Evolutionary conservation across 2,888 invertebrate species (phyloP).

Genomic region (Amitus sp.): DNA sequence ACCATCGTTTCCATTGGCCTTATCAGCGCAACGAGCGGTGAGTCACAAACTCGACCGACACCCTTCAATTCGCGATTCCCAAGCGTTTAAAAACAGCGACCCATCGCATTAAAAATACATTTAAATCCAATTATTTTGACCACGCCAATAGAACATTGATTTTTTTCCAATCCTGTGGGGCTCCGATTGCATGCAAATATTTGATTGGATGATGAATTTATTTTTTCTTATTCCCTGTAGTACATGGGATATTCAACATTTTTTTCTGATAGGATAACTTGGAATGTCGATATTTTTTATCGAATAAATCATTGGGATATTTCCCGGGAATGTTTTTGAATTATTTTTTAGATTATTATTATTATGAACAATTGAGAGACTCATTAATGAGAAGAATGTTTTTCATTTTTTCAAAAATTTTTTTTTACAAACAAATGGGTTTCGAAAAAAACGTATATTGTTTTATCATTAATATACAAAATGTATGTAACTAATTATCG

Average conservation of each 20-base stretch:
- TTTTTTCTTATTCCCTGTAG: not conserved
- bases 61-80: not conserved
- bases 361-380: too few species aligned
- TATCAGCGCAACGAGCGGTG: constrained; percentile 24
- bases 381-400: too few species aligned
- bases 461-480: too few species aligned
- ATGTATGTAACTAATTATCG: too few species aligned
- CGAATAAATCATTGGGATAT: too few species aligned
- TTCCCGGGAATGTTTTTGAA: too few species aligned
- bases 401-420: too few species aligned
- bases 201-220: not conserved
- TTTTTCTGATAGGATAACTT: not conserved
- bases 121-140: not conserved
- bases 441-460: too few species aligned
- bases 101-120: not conserved
- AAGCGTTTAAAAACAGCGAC: too few species aligned
- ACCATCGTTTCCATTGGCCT: constrained; percentile 11
- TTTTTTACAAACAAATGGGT: too few species aligned
- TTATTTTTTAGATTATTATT: too few species aligned
- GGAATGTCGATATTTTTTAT: too few species aligned
- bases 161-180: not conserved
- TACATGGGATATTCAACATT: not conserved
- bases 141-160: not conserved
- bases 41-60: constrained; percentile 12
- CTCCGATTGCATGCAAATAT: not conserved